phyloP scores from a whole-genome alignment of 2,797 vertebrate genomes.

The Bryconaethiops microstoma region DNA sequence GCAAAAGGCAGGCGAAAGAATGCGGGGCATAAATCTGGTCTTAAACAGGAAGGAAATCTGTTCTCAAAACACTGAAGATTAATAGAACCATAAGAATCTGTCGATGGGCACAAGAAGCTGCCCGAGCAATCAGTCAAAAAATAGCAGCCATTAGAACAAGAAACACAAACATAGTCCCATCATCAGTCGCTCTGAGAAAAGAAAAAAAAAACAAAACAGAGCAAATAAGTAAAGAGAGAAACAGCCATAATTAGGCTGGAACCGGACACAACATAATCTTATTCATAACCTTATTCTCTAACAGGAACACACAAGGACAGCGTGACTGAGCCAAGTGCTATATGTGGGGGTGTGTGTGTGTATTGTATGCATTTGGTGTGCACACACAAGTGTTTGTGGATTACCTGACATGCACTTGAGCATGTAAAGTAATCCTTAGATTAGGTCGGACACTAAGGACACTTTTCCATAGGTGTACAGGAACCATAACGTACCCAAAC shows the following conservation, averaged over 20 bases:
- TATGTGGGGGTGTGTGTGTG: neutral
- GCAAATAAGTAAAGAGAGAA: neutral
- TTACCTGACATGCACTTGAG: neutral
- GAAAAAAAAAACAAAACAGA: neutral
- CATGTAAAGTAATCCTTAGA: neutral
- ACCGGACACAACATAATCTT: slow-evolving; percentile 22
- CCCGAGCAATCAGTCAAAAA: slow-evolving; percentile 49
- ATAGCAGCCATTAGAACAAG: slow-evolving; percentile 40
- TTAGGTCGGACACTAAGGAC: neutral
- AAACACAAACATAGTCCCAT: slow-evolving; percentile 39
- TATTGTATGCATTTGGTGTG: neutral
- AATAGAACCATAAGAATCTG: slow-evolving; percentile 27
- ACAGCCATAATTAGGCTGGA: slow-evolving; percentile 47
- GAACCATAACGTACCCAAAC: too few relatives aligned
- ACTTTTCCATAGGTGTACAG: neutral
- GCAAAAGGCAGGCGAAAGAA: slow-evolving; percentile 1
- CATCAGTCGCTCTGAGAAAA: slow-evolving; percentile 23
- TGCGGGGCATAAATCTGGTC: neutral
- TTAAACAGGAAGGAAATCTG: slow-evolving; percentile 28
- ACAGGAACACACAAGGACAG: neutral
- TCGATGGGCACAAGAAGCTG: slow-evolving; percentile 19
- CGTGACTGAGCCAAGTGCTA: neutral
- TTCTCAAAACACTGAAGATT: slow-evolving; percentile 38
- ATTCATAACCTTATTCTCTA: slow-evolving; percentile 4
- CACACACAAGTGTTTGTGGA: neutral